A percentile compares a stretch with the other conserved stretches of the same genome.
Conservation (phyloP, 2,888 invertebrate species). For the Oasisia sp. region DNA sequence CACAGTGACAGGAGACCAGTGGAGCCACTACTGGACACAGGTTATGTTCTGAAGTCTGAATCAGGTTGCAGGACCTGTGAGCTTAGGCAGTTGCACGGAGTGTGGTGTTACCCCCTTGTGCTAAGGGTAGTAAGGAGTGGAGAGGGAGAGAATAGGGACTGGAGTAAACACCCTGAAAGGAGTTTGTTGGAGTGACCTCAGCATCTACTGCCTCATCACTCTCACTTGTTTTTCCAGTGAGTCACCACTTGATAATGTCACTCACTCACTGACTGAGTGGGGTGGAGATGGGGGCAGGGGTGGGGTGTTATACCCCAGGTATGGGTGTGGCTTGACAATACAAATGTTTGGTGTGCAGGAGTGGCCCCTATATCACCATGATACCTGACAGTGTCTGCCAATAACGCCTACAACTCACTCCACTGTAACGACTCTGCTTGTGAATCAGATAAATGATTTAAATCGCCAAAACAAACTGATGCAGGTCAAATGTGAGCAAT, state of each 20-base stretch:
- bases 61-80: neutral
- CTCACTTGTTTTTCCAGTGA: slow-evolving; percentile 19
- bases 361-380: neutral
- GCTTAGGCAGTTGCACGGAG: neutral
- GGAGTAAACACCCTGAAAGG: neutral
- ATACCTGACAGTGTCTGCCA: neutral
- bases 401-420: neutral
- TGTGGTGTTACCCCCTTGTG: too few species aligned
- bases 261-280: neutral
- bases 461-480: slow-evolving; percentile 14
- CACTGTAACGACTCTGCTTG: neutral
- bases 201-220: neutral
- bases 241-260: slow-evolving; percentile 23
- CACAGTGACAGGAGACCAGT: slow-evolving; percentile 19
- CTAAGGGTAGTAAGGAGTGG: neutral
- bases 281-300: neutral
- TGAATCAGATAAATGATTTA: neutral
- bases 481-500: neutral
- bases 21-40: slow-evolving; percentile 20
- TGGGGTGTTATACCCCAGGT: slow-evolving; percentile 14
- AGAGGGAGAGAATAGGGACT: neutral
- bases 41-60: neutral
- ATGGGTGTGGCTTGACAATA: slow-evolving; percentile 14
- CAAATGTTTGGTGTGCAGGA: neutral
- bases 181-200: slow-evolving; percentile 19